phyloP scores from a whole-genome alignment of 2,797 vertebrate genomes.

The Anabacerthia variegaticeps region DNA sequence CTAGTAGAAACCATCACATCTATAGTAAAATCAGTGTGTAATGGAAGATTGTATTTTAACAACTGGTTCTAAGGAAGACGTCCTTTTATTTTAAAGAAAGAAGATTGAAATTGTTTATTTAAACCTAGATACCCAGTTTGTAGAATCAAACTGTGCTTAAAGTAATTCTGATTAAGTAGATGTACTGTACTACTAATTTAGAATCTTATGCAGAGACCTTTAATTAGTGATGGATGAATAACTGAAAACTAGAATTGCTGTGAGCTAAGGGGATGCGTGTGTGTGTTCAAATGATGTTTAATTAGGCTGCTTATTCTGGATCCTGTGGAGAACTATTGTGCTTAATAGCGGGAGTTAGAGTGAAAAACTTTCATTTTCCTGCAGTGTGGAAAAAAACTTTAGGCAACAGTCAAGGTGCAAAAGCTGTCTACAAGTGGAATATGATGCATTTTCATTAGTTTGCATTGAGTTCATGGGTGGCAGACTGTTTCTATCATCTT shows the following conservation, averaged over 20 bases:
- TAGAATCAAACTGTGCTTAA: background rate
- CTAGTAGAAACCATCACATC: background rate
- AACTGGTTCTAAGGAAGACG: background rate
- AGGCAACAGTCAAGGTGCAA: background rate
- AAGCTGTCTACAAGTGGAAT: background rate
- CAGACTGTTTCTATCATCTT: background rate
- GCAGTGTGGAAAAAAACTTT: background rate
- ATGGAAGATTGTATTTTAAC: background rate
- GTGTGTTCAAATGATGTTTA: background rate
- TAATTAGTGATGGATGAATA: constrained; percentile 10
- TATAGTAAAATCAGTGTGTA: background rate
- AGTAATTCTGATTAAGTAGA: background rate
- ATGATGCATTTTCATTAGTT: background rate
- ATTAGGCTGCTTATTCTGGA: background rate
- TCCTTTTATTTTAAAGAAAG: background rate
- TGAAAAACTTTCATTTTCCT: background rate
- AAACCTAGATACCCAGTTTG: background rate
- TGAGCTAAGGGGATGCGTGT: background rate
- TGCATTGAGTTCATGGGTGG: background rate
- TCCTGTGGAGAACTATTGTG: background rate
- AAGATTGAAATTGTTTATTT: background rate
- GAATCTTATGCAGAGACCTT: background rate
- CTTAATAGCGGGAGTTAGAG: background rate
- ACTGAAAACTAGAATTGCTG: background rate
- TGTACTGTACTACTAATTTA: background rate